These are phyloP conservation scores for Lepidotrigona ventralis DNA, from an alignment of 1,140 invertebrate genomes.

Conservation along the genomic window DNA sequence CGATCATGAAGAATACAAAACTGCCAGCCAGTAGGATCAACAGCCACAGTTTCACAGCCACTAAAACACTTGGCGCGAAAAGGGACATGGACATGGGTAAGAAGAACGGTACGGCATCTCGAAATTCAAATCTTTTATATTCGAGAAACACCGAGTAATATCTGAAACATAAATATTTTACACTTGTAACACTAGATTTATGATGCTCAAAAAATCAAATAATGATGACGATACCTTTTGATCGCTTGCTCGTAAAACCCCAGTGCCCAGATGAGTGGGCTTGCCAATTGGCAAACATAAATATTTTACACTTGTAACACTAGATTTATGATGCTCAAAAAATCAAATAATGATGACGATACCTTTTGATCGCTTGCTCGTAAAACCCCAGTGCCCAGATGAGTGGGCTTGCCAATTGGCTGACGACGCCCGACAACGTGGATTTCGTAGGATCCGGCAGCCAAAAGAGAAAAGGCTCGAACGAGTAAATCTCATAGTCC, in stretches of 20 bases:
- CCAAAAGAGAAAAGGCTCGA: slow-evolving; percentile 88
- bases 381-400: slow-evolving; percentile 77
- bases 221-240: neutral
- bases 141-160: slow-evolving; percentile 61
- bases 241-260: neutral
- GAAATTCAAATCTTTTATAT: slow-evolving; percentile 59
- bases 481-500: slow-evolving; percentile 87
- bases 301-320: too few species aligned
- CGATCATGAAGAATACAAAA: slow-evolving; percentile 84
- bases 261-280: slow-evolving; percentile 79
- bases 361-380: slow-evolving; percentile 11
- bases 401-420: slow-evolving; percentile 80
- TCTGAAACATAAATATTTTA: slow-evolving; percentile 55
- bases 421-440: slow-evolving; percentile 74
- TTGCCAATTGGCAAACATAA: slow-evolving; percentile 79
- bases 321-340: too few species aligned
- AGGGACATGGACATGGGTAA: slow-evolving; percentile 81
- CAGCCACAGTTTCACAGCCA: slow-evolving; percentile 81
- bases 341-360: neutral
- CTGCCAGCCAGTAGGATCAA: slow-evolving; percentile 82
- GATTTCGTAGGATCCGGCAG: slow-evolving; percentile 81
- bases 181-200: neutral
- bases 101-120: slow-evolving; percentile 78
- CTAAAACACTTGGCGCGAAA: slow-evolving; percentile 65
- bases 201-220: slow-evolving; percentile 1